Evolutionary conservation across 2,888 invertebrate genomes (phyloP).

Genomic region (Sturmia bella): DNA sequence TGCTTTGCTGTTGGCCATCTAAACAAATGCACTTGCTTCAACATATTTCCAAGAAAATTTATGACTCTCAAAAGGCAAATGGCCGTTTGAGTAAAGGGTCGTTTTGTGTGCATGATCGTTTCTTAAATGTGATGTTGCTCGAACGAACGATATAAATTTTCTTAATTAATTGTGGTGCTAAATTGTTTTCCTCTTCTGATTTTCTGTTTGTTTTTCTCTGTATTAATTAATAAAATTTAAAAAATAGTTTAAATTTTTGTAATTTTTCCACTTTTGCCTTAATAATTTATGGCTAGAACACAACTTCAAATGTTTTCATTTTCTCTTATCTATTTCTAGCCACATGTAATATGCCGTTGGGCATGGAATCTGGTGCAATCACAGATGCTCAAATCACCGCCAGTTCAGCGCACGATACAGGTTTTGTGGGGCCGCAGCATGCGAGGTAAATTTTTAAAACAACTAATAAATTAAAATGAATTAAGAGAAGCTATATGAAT

Average conservation of each 20-base stretch:
- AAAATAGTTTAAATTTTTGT: slow-evolving; percentile 23
- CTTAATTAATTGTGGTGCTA: slow-evolving; percentile 65
- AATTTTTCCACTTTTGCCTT: slow-evolving; percentile 22
- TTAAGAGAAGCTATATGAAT: not conserved
- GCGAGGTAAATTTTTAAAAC: slow-evolving; percentile 85
- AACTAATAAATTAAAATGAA: slow-evolving; percentile 24
- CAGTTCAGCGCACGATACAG: slow-evolving; percentile 90
- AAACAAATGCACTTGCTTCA: slow-evolving; percentile 61
- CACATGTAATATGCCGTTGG: slow-evolving; percentile 87
- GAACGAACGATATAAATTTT: slow-evolving; percentile 55
- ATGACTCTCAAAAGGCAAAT: slow-evolving; percentile 19
- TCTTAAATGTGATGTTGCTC: not conserved
- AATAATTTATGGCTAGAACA: slow-evolving; percentile 47
- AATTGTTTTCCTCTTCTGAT: slow-evolving; percentile 42
- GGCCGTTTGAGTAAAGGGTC: slow-evolving; percentile 1
- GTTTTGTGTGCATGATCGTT: slow-evolving; percentile 3
- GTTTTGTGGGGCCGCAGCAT: slow-evolving; percentile 91
- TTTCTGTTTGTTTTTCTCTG: not conserved
- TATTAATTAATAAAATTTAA: slow-evolving; percentile 53
- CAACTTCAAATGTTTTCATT: slow-evolving; percentile 27
- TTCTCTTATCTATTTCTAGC: slow-evolving; percentile 82
- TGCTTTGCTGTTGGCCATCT: slow-evolving; percentile 12
- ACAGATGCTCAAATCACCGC: slow-evolving; percentile 90
- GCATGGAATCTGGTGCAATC: slow-evolving; percentile 91
- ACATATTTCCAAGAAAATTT: slow-evolving; percentile 33